These are phyloP conservation scores for Palythoa caribaeorum DNA, from an alignment of 92 coral and sea anemone species.

Conservation along the genomic window DNA sequence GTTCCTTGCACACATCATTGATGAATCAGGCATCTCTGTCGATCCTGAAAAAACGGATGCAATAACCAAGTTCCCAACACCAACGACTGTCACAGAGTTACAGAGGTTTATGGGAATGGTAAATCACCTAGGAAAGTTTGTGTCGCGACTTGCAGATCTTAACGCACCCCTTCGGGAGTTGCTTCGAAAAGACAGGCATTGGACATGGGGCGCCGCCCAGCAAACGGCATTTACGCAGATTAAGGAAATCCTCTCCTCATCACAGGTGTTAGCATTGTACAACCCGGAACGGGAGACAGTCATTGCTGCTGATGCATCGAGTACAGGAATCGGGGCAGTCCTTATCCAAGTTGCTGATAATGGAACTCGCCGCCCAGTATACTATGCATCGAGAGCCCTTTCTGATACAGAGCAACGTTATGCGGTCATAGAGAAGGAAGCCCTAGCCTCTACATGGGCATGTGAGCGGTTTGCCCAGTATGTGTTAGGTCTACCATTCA, in stretches of 20 bases:
- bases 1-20: conserved; percentile 57
- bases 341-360: conserved; percentile 20
- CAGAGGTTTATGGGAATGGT: conserved; percentile 59
- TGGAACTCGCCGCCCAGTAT: conserved; percentile 14
- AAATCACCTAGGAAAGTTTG: conserved; percentile 54
- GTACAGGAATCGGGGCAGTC: conserved; percentile 12
- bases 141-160: conserved; percentile 19
- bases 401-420: conserved; percentile 17
- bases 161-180: conserved; percentile 42
- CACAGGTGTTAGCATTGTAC: conserved; percentile 56
- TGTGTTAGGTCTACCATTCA: conserved; percentile 26
- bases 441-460: conserved; percentile 13
- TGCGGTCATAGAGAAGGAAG: conserved; percentile 27
- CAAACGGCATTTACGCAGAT: conserved; percentile 25
- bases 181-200: background rate
- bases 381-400: conserved; percentile 32
- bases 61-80: conserved; percentile 56
- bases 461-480: conserved; percentile 27
- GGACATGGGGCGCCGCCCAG: conserved; percentile 43
- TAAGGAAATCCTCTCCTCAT: conserved; percentile 48
- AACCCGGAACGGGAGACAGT: conserved; percentile 36
- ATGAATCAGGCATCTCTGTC: conserved; percentile 54
- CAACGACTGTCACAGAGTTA: conserved; percentile 33
- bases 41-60: conserved; percentile 67
- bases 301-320: conserved; percentile 49